Conservation (phyloP, 2,888 invertebrate genomes). For the Leistus spinibarbis region DNA sequence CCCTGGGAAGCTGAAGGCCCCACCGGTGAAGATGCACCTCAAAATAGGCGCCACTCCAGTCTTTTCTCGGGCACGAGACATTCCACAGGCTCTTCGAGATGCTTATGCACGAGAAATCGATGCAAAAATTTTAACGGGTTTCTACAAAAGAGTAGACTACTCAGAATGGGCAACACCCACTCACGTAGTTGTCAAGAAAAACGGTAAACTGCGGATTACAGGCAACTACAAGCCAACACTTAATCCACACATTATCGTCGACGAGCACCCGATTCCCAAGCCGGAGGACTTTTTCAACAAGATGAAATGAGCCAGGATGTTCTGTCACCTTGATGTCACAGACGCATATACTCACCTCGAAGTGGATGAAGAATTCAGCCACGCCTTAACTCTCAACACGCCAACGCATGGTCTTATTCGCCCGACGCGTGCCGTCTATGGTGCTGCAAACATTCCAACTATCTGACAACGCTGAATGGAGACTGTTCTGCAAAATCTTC, state of each 20-base stretch:
- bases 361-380: slow-evolving; percentile 10
- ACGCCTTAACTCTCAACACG: slow-evolving; percentile 23
- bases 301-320: slow-evolving; percentile 27
- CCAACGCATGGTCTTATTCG: slow-evolving; percentile 40
- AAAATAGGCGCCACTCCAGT: slow-evolving; percentile 44
- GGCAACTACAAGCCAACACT: slow-evolving; percentile 43
- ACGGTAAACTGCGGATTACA: slow-evolving; percentile 40
- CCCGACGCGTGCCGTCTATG: slow-evolving; percentile 13
- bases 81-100: slow-evolving; percentile 39
- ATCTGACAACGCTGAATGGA: slow-evolving; percentile 42
- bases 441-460: slow-evolving; percentile 42
- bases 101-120: slow-evolving; percentile 41
- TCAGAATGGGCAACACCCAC: slow-evolving; percentile 43
- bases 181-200: slow-evolving; percentile 41
- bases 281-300: slow-evolving; percentile 25
- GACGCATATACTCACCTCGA: slow-evolving; percentile 39
- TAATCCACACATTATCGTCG: slow-evolving; percentile 27
- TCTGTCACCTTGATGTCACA: slow-evolving; percentile 40
- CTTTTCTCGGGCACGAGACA: slow-evolving; percentile 41
- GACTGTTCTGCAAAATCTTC: slow-evolving; percentile 20
- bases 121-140: slow-evolving; percentile 41
- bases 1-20: slow-evolving; percentile 42
- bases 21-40: slow-evolving; percentile 43
- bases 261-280: slow-evolving; percentile 34
- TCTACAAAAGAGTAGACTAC: slow-evolving; percentile 42